Evolutionary conservation across 1,140 invertebrate genomes (phyloP).

Genomic region (Heliothis subflexa): DNA sequence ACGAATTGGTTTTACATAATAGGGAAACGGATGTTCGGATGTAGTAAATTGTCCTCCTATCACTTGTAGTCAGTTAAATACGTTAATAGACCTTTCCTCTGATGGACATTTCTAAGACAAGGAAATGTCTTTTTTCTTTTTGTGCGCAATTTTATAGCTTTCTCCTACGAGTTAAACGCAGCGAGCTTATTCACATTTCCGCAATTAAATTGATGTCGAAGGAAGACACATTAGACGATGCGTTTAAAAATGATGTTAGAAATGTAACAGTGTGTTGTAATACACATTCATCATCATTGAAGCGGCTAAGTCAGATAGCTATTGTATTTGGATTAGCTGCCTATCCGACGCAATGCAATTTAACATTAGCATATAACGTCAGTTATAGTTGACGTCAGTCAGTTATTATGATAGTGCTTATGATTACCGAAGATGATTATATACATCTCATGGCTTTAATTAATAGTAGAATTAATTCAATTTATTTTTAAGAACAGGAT

Average conservation of each 20-base stretch:
- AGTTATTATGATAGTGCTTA: too few relatives aligned
- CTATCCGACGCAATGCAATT: background rate
- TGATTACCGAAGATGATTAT: too few relatives aligned
- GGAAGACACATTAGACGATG: conserved; percentile 20
- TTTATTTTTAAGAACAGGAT: too few relatives aligned
- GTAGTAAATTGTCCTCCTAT: conserved; percentile 23
- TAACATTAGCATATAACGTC: background rate
- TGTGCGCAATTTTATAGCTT: conserved; percentile 33
- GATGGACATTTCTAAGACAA: conserved; percentile 56
- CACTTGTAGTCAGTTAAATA: background rate
- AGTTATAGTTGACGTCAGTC: too few relatives aligned
- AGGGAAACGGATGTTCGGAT: conserved; percentile 34
- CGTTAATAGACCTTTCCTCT: conserved; percentile 28
- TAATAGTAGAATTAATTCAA: too few relatives aligned
- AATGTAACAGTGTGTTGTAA: conserved; percentile 18
- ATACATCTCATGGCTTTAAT: too few relatives aligned
- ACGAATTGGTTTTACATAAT: background rate
- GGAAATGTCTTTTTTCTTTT: conserved; percentile 45
- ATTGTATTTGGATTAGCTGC: too few relatives aligned
- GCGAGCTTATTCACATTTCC: conserved; percentile 41
- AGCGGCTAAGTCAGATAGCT: background rate
- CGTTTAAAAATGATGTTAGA: background rate
- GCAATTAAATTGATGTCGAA: conserved; percentile 34
- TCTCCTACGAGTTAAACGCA: conserved; percentile 38
- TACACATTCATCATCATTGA: conserved; percentile 7